These are phyloP conservation scores for Chlorocebus sabaeus DNA, from an alignment of 2,113 vertebrate genomes.

Conservation along the genomic window DNA sequence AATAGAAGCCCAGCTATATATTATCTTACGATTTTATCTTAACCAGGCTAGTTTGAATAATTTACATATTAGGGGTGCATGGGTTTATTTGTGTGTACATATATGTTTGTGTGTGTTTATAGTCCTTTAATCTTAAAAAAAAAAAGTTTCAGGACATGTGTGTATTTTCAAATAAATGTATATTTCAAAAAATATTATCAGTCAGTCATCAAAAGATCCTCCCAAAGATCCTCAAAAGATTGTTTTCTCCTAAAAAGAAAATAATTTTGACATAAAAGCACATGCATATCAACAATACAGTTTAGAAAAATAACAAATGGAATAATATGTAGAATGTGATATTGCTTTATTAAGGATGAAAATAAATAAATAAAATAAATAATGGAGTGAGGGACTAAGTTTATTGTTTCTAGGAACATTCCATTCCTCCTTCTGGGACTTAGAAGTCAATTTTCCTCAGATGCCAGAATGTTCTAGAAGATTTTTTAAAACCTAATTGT, in stretches of 20 bases:
- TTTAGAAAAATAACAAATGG: not conserved
- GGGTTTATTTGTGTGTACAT: not conserved
- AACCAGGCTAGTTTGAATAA: constrained; percentile 9
- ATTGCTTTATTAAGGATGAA: constrained; percentile 18
- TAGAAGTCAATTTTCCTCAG: constrained; percentile 16
- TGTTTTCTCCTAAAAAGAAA: not conserved
- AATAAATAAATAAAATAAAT: not conserved
- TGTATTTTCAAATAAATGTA: constrained; percentile 23
- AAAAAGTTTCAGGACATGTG: not conserved
- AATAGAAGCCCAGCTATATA: constrained; percentile 40
- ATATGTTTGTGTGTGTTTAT: not conserved
- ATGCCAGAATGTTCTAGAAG: not conserved
- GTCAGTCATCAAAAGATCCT: not conserved
- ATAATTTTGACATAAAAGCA: not conserved
- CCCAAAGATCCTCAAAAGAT: not conserved
- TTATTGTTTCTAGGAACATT: not conserved
- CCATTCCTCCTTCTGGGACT: not conserved
- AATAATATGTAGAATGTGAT: not conserved
- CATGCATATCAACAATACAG: not conserved
- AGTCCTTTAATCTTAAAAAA: not conserved
- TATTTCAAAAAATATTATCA: not conserved
- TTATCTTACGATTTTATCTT: constrained; percentile 62
- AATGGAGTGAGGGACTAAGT: not conserved
- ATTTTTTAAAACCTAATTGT: not conserved
- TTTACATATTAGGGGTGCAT: not conserved